Percentiles rank a stretch among this genome's conserved stretches.
Conservation (phyloP, 1,140 invertebrate species). For the Aradophagus sp. region DNA sequence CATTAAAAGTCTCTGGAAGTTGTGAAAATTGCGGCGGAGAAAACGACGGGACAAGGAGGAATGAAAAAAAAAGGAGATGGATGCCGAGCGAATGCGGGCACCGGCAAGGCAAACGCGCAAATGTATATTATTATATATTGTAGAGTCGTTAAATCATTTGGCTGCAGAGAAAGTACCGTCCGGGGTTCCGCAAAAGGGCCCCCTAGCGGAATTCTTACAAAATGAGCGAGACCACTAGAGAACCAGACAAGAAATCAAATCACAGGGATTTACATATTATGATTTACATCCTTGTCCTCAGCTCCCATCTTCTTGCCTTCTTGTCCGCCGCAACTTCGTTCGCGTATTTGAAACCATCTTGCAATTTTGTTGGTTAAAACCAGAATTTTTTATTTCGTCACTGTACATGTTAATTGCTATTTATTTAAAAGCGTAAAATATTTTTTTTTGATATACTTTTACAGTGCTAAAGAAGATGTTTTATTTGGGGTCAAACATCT, state of each 20-base stretch:
- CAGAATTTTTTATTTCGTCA: too few species aligned
- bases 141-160: constrained; percentile 47
- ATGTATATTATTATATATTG: constrained; percentile 43
- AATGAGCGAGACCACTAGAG: constrained; percentile 62
- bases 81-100: too few species aligned
- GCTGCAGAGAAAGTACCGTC: constrained; percentile 16
- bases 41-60: too few species aligned
- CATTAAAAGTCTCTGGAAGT: too few species aligned
- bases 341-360: neutral
- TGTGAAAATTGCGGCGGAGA: too few species aligned
- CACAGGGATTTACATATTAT: constrained; percentile 72
- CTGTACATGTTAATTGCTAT: too few species aligned
- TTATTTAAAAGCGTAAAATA: too few species aligned
- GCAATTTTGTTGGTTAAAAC: too few species aligned
- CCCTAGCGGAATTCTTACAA: constrained; percentile 63
- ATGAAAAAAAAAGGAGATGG: too few species aligned
- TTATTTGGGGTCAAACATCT: too few species aligned
- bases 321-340: neutral
- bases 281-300: constrained; percentile 65
- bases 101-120: constrained; percentile 14
- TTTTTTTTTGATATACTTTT: too few species aligned
- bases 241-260: constrained; percentile 70
- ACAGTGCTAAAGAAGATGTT: too few species aligned
- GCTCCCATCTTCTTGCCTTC: constrained; percentile 34
- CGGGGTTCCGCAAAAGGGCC: constrained; percentile 23